Evolutionary conservation across 1,140 invertebrate genomes (phyloP).

Genomic region (Cotesia typhae): DNA sequence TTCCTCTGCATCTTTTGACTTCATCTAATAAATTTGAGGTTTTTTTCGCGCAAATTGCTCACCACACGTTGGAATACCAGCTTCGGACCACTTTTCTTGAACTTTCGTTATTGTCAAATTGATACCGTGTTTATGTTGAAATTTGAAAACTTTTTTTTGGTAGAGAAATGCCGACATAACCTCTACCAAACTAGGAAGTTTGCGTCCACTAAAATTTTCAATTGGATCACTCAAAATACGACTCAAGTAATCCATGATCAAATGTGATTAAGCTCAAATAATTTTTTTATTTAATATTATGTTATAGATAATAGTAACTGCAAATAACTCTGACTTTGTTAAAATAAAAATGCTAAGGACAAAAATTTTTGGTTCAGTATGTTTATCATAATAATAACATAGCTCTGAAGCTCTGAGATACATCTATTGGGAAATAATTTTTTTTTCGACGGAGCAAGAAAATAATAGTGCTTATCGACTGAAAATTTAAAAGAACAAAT

Average conservation of each 20-base stretch:
- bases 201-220: slow-evolving; percentile 28
- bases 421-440: slow-evolving; percentile 16
- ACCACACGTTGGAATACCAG: slow-evolving; percentile 18
- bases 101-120: slow-evolving; percentile 17
- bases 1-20: slow-evolving; percentile 14
- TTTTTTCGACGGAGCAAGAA: not conserved
- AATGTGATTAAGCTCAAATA: slow-evolving; percentile 10
- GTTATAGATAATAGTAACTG: not conserved
- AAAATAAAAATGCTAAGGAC: slow-evolving; percentile 17
- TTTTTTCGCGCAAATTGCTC: not conserved
- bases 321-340: slow-evolving; percentile 12
- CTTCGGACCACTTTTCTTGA: slow-evolving; percentile 28
- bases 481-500: no score
- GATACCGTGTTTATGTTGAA: slow-evolving; percentile 13
- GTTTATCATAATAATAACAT: slow-evolving; percentile 2
- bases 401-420: slow-evolving; percentile 3
- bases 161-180: slow-evolving; percentile 22
- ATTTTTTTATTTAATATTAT: slow-evolving; percentile 1
- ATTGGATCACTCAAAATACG: slow-evolving; percentile 12
- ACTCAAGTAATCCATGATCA: slow-evolving; percentile 21
- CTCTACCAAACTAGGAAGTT: slow-evolving; percentile 8
- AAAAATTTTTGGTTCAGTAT: slow-evolving; percentile 8
- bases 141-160: slow-evolving; percentile 5
- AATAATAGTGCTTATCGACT: no score
- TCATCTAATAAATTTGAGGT: slow-evolving; percentile 15